A percentile compares a stretch with the other conserved stretches of the same genome.
These are phyloP conservation scores for Campoletis sonorensis DNA, from an alignment of 1,140 invertebrate genomes.

Conservation along the genomic window DNA sequence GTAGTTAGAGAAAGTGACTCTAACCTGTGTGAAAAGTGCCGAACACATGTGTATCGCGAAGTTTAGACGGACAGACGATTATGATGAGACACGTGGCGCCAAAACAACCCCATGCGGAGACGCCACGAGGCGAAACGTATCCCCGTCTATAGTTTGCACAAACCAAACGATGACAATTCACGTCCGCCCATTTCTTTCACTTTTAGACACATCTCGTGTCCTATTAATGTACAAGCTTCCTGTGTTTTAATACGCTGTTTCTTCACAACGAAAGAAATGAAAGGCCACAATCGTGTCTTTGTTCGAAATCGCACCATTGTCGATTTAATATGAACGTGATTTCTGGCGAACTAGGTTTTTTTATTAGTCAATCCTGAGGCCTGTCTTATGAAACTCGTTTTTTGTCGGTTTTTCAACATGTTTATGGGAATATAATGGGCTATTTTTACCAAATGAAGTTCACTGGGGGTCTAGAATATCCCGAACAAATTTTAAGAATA, in stretches of 20 bases:
- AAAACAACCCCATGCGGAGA: conserved; percentile 65
- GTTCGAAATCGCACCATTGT: too few relatives aligned
- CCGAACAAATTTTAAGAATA: too few relatives aligned
- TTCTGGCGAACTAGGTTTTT: background rate
- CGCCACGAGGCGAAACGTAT: conserved; percentile 68
- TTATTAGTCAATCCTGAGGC: background rate
- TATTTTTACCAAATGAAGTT: background rate
- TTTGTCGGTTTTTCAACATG: background rate
- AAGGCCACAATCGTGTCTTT: too few relatives aligned
- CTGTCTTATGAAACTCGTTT: background rate
- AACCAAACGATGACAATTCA: conserved; percentile 29
- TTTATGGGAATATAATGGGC: background rate
- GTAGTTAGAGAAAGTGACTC: conserved; percentile 9
- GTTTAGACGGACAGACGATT: conserved; percentile 56
- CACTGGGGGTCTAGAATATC: too few relatives aligned
- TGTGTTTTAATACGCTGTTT: too few relatives aligned
- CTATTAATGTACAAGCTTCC: too few relatives aligned
- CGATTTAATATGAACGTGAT: too few relatives aligned
- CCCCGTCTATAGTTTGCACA: conserved; percentile 20
- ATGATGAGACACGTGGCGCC: conserved; percentile 69
- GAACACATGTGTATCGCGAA: background rate
- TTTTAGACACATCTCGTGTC: too few relatives aligned
- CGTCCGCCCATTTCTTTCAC: conserved; percentile 30
- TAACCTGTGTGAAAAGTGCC: background rate
- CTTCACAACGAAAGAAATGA: too few relatives aligned